Evolutionary conservation across 2,797 vertebrate species (phyloP).

Genomic region (Limnodromus scolopaceus): DNA sequence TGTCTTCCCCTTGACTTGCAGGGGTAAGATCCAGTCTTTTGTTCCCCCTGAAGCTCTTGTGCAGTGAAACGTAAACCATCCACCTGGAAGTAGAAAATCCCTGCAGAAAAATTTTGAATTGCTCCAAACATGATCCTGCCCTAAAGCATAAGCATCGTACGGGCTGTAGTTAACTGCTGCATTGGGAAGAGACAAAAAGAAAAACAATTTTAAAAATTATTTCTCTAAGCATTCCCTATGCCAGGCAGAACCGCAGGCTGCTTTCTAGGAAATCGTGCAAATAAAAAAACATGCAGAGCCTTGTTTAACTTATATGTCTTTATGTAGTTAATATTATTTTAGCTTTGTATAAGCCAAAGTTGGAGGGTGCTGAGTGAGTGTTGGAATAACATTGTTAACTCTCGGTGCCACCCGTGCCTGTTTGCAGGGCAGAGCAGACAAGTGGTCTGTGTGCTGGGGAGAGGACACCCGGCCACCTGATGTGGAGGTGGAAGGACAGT

Average conservation of each 20-base stretch:
- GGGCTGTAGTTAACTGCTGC: not conserved
- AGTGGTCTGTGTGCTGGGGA: rapidly evolving
- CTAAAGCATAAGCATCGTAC: not conserved
- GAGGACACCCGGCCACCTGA: rapidly evolving
- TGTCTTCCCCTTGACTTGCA: not conserved
- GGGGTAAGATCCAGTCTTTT: not conserved
- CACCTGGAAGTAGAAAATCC: slow-evolving; percentile 27
- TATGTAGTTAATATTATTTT: not conserved
- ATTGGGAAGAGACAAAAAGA: not conserved
- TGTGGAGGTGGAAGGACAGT: not conserved
- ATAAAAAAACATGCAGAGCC: not conserved
- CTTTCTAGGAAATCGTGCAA: not conserved
- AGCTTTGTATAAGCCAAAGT: not conserved
- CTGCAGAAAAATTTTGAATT: slow-evolving; percentile 35
- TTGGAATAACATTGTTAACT: not conserved
- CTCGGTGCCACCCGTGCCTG: rapidly evolving
- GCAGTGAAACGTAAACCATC: slow-evolving; percentile 38
- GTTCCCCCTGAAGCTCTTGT: not conserved
- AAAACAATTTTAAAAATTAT: not conserved
- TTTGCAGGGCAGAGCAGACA: not conserved
- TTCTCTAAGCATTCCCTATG: not conserved
- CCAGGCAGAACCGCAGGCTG: not conserved
- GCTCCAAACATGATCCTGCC: not conserved
- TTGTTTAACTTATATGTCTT: not conserved
- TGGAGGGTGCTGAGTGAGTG: not conserved